These are phyloP conservation scores for Hiodon alosoides DNA, from an alignment of 2,113 vertebrate genomes.

Conservation along the genomic window DNA sequence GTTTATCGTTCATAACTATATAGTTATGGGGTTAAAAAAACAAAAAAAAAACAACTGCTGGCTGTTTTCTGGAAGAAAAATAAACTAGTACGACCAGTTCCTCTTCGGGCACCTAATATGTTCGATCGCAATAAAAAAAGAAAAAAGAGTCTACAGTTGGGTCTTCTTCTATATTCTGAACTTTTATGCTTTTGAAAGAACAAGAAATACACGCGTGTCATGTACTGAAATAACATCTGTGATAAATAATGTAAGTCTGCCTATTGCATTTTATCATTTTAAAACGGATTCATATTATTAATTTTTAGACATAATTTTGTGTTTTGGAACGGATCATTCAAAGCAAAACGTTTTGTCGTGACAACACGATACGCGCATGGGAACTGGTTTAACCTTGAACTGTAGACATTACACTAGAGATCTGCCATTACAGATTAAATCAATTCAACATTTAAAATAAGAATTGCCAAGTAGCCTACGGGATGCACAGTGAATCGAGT, in stretches of 20 bases:
- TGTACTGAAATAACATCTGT: background rate
- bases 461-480: background rate
- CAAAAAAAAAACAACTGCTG: background rate
- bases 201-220: background rate
- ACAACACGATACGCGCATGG: conserved; percentile 3
- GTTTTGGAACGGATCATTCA: too few relatives aligned
- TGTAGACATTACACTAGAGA: background rate
- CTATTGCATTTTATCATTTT: background rate
- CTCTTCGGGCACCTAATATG: background rate
- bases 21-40: background rate
- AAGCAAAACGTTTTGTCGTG: too few relatives aligned
- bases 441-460: background rate
- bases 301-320: too few relatives aligned
- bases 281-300: background rate
- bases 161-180: background rate
- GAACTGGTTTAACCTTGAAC: conserved; percentile 20
- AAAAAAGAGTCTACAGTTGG: background rate
- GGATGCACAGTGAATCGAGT: too few relatives aligned
- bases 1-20: background rate
- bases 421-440: background rate
- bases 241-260: background rate
- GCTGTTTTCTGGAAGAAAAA: background rate
- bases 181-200: conserved; percentile 7
- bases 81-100: background rate
- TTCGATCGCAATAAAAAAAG: background rate